Evolutionary conservation across 2,113 vertebrate genomes (phyloP), one percentile per base, ranked within the genome.

Genomic region (Perccottus glenii): DNA sequence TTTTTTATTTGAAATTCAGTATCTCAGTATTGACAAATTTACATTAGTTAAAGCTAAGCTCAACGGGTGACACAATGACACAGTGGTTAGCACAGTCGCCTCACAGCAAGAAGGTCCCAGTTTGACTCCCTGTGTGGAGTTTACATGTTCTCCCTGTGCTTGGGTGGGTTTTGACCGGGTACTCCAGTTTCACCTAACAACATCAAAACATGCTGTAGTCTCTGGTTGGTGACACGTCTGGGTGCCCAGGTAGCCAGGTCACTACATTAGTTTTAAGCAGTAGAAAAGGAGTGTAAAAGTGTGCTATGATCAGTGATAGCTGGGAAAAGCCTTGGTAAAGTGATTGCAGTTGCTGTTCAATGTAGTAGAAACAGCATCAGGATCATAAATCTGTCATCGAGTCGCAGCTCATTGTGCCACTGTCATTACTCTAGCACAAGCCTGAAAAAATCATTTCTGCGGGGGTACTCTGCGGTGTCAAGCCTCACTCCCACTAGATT

Each of bases 401-500:
- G 84, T 64, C 50, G 12, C 44, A 55, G 80, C 75, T 78, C 70
- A 71, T 81, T 78, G 76, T 81, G 60, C 59, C 73, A 58, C 56
- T 51, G 66, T 81, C 60, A 72, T 80, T 75, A 67, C 72, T 66
- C 55, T 78, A 60, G 70, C 62, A 66, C 49, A 46, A 71, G 64
- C 78, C 52, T 60, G 49, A 58, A 75, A 84, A 72, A 59, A 83
- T 86, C 4, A 48, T 67, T 80, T 88, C 59, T 75, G 55, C 76
- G 16, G 35, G 19, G 51, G 47, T 65, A 33, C 80, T 75, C 75
- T 27, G 69, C 85, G 78, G 88, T 83, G 78, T 82, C 81, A 79
- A 80, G 70, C 64, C 61, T 71, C 57, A 66, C 70, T 88, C 76
- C 72, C 70, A 35, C 74, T 69, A 87, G 85, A 85, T 87, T 88